Conservation (phyloP, 2,888 invertebrate species). For the Meta bourneti region DNA sequence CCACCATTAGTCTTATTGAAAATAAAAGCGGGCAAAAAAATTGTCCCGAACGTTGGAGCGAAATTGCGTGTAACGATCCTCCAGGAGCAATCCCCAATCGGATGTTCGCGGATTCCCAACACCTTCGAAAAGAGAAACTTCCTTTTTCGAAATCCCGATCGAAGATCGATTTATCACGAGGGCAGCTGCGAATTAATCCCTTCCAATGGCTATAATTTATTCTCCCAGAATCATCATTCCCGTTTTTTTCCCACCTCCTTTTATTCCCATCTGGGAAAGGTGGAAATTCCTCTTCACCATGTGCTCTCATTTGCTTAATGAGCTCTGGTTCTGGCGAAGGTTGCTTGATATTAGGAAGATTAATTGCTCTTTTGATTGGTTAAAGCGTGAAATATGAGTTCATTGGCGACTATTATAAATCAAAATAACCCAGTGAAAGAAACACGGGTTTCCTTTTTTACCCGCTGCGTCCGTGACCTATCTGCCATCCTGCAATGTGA, state of each 20-base stretch:
- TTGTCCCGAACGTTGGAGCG: background rate
- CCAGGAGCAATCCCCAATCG: no score
- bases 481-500: conserved; percentile 2
- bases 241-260: background rate
- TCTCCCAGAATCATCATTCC: conserved; percentile 6
- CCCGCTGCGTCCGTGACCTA: conserved; percentile 9
- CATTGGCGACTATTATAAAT: conserved; percentile 39
- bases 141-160: background rate
- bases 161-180: conserved; percentile 9
- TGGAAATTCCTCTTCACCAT: background rate
- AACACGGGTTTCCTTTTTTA: background rate
- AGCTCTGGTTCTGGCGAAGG: conserved; percentile 38
- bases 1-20: background rate
- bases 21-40: background rate
- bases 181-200: conserved; percentile 33
- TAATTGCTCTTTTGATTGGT: conserved; percentile 52
- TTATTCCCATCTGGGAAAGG: background rate
- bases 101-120: no score
- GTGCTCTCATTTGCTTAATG: conserved; percentile 44
- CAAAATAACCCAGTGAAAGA: conserved; percentile 21
- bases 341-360: conserved; percentile 40
- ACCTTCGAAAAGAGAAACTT: no score
- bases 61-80: background rate
- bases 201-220: conserved; percentile 31
- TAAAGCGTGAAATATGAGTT: conserved; percentile 48